Evolutionary conservation across 2,888 invertebrate species (phyloP).

Genomic region (Horisme vitalbata): DNA sequence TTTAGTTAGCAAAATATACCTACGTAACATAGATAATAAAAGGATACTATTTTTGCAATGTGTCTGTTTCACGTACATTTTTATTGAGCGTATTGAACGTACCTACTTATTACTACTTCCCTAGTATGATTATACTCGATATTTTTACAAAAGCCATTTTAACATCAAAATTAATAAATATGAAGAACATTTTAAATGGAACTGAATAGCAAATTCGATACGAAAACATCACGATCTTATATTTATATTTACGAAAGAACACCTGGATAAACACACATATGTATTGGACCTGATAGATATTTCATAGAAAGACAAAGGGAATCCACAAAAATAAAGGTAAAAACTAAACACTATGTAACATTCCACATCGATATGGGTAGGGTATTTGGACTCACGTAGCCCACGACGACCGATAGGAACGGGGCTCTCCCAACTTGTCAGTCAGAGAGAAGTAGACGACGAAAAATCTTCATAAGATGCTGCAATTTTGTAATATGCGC

Average conservation of each 20-base stretch:
- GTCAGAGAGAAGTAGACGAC: slow-evolving; percentile 88
- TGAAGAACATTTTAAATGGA: too few relatives aligned
- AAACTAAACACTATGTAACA: slow-evolving; percentile 62
- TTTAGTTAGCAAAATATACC: too few relatives aligned
- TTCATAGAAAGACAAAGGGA: slow-evolving; percentile 21
- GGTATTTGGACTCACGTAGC: slow-evolving; percentile 74
- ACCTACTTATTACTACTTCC: too few relatives aligned
- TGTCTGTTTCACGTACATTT: too few relatives aligned
- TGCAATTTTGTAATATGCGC: slow-evolving; percentile 84
- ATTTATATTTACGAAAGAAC: slow-evolving; percentile 21
- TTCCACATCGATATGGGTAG: slow-evolving; percentile 78
- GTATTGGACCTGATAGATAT: slow-evolving; percentile 20
- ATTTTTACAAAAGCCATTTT: too few relatives aligned
- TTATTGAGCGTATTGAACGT: too few relatives aligned
- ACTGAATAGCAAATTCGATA: slow-evolving; percentile 20
- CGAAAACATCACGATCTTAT: slow-evolving; percentile 21
- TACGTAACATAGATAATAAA: too few relatives aligned
- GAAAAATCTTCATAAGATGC: slow-evolving; percentile 88
- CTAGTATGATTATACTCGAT: too few relatives aligned
- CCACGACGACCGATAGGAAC: slow-evolving; percentile 68
- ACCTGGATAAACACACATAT: slow-evolving; percentile 29
- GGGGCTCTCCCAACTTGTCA: slow-evolving; percentile 77
- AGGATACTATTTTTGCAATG: too few relatives aligned
- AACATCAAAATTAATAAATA: background rate
- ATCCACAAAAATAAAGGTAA: slow-evolving; percentile 33